Percentiles rank a stretch among this genome's conserved stretches.
These are phyloP conservation scores for Brotula barbata DNA, from an alignment of 2,797 vertebrate species.

Conservation along the genomic window DNA sequence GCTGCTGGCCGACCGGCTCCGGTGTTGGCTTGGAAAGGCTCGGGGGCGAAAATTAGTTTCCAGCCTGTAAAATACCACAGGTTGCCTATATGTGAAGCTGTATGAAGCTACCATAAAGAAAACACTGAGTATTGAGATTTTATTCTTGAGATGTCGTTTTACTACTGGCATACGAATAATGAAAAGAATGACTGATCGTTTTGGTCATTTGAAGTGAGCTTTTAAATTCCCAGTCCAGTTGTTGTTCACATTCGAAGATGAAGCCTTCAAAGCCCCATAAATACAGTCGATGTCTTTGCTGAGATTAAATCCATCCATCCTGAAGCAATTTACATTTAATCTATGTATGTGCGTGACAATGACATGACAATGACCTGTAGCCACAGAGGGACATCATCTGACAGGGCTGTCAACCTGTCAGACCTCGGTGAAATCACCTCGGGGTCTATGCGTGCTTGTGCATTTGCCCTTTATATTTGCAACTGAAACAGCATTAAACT, in stretches of 20 bases:
- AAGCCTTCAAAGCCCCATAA: background rate
- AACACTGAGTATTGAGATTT: too few species aligned
- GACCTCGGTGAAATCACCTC: conserved; percentile 43
- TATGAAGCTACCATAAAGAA: too few species aligned
- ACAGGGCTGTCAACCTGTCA: conserved; percentile 48
- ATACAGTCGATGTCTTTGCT: conserved; percentile 1
- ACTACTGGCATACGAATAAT: too few species aligned
- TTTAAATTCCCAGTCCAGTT: background rate
- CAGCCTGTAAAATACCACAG: too few species aligned
- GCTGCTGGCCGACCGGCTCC: too few species aligned
- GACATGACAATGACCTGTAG: conserved; percentile 45
- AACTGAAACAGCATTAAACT: background rate
- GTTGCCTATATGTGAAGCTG: too few species aligned
- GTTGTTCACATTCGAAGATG: background rate
- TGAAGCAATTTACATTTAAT: conserved; percentile 3
- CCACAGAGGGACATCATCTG: conserved; percentile 54
- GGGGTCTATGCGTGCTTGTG: conserved; percentile 20
- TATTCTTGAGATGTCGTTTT: too few species aligned
- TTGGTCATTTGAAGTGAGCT: too few species aligned
- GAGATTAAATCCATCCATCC: conserved; percentile 17
- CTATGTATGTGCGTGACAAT: conserved; percentile 14
- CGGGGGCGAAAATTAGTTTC: too few species aligned
- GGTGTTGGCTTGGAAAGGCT: too few species aligned
- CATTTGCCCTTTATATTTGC: background rate
- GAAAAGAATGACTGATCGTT: too few species aligned